A percentile compares a stretch with the other conserved stretches of the same genome.
Conservation (phyloP, 2,888 invertebrate species). For the Coelogynopora nodosa region DNA sequence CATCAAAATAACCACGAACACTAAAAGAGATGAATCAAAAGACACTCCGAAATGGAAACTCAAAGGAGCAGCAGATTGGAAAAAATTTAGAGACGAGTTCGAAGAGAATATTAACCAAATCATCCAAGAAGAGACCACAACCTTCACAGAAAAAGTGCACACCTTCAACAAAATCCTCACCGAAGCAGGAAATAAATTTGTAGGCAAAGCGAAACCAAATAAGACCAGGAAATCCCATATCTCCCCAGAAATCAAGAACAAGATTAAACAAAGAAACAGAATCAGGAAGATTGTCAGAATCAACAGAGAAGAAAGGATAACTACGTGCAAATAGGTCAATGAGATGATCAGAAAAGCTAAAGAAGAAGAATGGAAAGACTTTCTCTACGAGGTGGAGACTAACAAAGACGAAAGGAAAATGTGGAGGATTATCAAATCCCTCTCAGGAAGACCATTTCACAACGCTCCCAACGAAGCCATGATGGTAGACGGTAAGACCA, state of each 20-base stretch:
- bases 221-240: not conserved
- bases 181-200: not conserved
- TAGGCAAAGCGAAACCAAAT: not conserved
- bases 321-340: not conserved
- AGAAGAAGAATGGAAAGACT: conserved; percentile 3
- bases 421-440: conserved; percentile 7
- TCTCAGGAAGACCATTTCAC: not conserved
- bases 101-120: too few relatives aligned
- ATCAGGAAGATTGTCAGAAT: not conserved
- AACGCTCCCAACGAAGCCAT: not conserved
- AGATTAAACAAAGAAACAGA: not conserved
- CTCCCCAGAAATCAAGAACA: not conserved
- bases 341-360: not conserved
- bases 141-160: not conserved
- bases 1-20: not conserved
- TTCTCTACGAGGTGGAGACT: not conserved
- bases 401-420: not conserved
- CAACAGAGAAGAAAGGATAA: not conserved
- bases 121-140: too few relatives aligned
- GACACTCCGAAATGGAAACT: too few relatives aligned
- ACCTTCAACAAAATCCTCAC: not conserved
- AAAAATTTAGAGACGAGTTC: too few relatives aligned
- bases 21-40: too few relatives aligned
- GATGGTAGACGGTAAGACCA: not conserved
- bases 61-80: too few relatives aligned